Evolutionary conservation across 2,797 vertebrate genomes (phyloP), one percentile per base, ranked within the genome.

Genomic region (Tragopan temminckii): DNA sequence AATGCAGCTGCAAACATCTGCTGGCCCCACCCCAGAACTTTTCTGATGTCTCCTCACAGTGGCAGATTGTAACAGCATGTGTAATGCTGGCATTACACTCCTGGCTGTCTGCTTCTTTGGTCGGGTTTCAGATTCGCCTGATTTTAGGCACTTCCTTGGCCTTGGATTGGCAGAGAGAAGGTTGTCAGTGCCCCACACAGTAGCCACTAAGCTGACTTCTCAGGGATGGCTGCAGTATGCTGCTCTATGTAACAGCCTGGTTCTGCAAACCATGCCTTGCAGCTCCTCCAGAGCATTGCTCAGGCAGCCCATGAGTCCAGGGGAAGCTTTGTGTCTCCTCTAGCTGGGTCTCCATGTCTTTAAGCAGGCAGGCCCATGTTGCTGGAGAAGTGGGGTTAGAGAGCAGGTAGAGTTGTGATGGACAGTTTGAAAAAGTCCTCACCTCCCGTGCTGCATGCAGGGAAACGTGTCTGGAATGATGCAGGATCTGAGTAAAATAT

Each of bases 161-260:
- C 33, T 40, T 68, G 72, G 35, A n/a, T 77, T 46, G 77, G 42
- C 33, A 52, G 19, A n/a, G 55, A 78, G 42, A n/a, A 52, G 21
- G 3, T 27, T 6, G 24, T 10, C 57, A 36, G 21, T 61, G 58
- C 58, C 58, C 15, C 58, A 4, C 35, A 27, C 35, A 25, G n/a
- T 74, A 72, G 25, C n/a, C 33, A 13, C 27, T 35, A 36, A 64
- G 50, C 27, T 11, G 36, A 27, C 9, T 43, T 68, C 4, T 2
- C 3, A 3, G 17, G n/a, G 64, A 10, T 72, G 36, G 19, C 40
- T 23, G 6, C 18, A 29, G 27, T 27, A 7, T 38, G 23, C 58
- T 75, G 24, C 0, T 17, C 36, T 4, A 1, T 1, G 0, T 0
- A 11, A 31, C 61, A 66, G 46, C 67, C 17, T 74, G 61, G 12